Evolutionary conservation across 2,797 vertebrate genomes (phyloP), one percentile per base, ranked within the genome.

Genomic region (Danio aesculapii): DNA sequence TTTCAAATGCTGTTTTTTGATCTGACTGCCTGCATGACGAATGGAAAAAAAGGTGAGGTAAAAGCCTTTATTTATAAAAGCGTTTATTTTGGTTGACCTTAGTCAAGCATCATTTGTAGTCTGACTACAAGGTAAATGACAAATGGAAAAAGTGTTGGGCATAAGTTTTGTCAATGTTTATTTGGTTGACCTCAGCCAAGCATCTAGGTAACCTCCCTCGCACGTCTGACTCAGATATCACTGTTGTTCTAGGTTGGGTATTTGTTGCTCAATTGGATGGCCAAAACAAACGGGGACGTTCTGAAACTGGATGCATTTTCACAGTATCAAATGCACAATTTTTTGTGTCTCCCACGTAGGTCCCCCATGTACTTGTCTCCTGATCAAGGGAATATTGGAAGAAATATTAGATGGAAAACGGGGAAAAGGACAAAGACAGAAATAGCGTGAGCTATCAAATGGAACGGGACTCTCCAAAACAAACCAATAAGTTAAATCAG

Each of bases 51-150:
- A 78, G n/a, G 64, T 59, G 53, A 59, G 8, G 63, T 58, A 68
- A 68, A 67, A 58, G 62, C 52, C 39, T 44, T 50, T 39, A n/a
- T n/a, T n/a, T n/a, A n/a, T n/a, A n/a, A 57, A 30, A 53, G 44
- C 5, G 12, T 78, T 78, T 79, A 71, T 71, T 79, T 61, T 70
- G 55, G 67, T 79, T 79, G 77, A 52, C 67, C 47, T 70, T 67
- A 62, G 67, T 70, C 58, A 71, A 63, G 77, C 67, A 72, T 72
- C 39, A 63, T 71, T 63, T 79, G 58, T 62, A 62, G 57, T 52
- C 44, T 69, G 55, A 69, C 76, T 44, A 61, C 30, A 44, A 78
- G 57, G 62, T 53, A 50, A 59, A 52, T 62, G 77, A 61, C 57
- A 79, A 79, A 79, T 79, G 77, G 76, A 50, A 75, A 75, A 75